Evolutionary conservation across 2,888 invertebrate species (phyloP).

Genomic region (Callimorpha dominula): DNA sequence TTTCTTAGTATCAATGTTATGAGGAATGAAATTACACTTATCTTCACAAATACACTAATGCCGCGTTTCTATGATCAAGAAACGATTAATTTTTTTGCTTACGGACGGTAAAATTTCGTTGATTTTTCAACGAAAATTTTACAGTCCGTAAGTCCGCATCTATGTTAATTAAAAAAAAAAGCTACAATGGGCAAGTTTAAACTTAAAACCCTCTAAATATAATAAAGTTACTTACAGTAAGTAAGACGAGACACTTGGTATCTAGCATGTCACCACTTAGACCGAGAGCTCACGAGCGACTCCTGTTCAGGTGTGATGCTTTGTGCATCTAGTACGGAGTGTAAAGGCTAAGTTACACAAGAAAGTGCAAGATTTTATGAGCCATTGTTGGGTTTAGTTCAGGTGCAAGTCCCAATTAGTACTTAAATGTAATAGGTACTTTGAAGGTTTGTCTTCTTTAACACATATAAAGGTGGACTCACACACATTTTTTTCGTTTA

Average conservation of each 20-base stretch:
- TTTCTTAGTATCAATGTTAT: no score
- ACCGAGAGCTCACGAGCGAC: conserved; percentile 45
- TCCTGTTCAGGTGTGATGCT: conserved; percentile 43
- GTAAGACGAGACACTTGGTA: conserved; percentile 35
- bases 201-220: conserved; percentile 22
- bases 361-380: conserved; percentile 42
- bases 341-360: conserved; percentile 40
- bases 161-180: background rate
- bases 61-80: no score
- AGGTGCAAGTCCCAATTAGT: conserved; percentile 13
- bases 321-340: conserved; percentile 32
- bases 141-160: background rate
- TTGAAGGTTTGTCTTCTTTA: background rate
- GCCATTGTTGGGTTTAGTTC: conserved; percentile 35
- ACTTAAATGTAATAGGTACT: background rate
- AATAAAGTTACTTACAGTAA: conserved; percentile 45
- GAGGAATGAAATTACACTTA: no score
- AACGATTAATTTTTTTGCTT: no score
- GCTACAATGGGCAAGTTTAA: background rate
- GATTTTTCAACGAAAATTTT: no score
- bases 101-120: no score
- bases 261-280: conserved; percentile 50
- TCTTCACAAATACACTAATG: no score
- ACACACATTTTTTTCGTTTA: background rate
- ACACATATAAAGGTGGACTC: background rate